Evolutionary conservation across 2,797 vertebrate species (phyloP), one percentile per base, ranked within the genome.

Genomic region (Hoplostethus atlanticus): DNA sequence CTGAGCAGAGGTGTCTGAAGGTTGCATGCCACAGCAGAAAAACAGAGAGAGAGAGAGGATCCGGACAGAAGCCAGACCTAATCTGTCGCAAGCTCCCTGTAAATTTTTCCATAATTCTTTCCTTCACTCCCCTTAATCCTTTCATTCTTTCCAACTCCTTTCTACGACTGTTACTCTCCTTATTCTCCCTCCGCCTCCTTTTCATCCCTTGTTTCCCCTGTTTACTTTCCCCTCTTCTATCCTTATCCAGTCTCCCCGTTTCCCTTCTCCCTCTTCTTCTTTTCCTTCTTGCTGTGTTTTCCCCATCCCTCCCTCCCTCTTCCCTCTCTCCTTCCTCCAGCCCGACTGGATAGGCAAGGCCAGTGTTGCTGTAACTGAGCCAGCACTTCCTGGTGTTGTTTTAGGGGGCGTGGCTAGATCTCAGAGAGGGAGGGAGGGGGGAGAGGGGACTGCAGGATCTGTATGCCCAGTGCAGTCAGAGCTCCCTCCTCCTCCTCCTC

Each of bases 381-480:
- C 76, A 92, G 84, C 83, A 92, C 92, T 94, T 95, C 94, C 94
- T 94, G 91, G 90, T 94, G 88, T 92, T 88, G 87, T 91, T 90
- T 84, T 81, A 62, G 80, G 66, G 87, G 92, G 93, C 60, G 89
- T 92, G 89, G 77, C 77, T 64, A 83, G 70, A 54, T 51, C 68
- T 86, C 50, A 79, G 79, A 31, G 30, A 80, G 69, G 70, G 84
- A 81, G 81, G 70, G 81, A 78, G 69, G 77, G 86, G 70, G 81
- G 81, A 77, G 83, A 84, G 83, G 70, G 77, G 91, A 91, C 91
- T 92, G 92, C 91, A 84, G 90, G 84, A 84, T 91, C 89, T 84
- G 79, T 90, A 77, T 88, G 77, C 82, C 81, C 80, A 70, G 87
- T 84, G 85, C 87, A 86, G 85, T 89, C 76, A 77, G 42, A 64